Conservation (phyloP, 37 sponge, comb jelly and placozoan genomes). For the Corticium candelabrum region DNA sequence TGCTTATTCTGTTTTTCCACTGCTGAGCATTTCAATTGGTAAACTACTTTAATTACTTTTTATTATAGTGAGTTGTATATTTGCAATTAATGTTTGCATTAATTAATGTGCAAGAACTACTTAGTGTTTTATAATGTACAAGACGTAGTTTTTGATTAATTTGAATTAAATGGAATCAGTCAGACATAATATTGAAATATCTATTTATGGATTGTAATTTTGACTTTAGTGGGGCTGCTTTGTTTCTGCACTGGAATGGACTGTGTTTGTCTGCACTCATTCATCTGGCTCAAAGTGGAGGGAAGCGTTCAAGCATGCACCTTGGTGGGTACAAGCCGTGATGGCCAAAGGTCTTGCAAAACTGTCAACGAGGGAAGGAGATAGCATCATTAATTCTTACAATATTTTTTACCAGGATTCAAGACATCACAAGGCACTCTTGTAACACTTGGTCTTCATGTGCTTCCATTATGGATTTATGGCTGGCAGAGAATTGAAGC, state of each 20-base stretch:
- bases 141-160: too few species aligned
- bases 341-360: background rate
- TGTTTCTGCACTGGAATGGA: constrained; percentile 3
- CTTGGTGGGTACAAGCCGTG: background rate
- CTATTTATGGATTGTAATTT: background rate
- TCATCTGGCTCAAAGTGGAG: background rate
- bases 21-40: too few species aligned
- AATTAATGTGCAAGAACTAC: too few species aligned
- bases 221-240: background rate
- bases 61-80: too few species aligned
- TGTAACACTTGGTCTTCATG: background rate
- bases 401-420: constrained; percentile 3
- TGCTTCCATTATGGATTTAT: background rate
- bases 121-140: too few species aligned
- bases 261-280: background rate
- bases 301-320: background rate
- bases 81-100: too few species aligned
- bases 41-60: too few species aligned
- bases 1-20: too few species aligned
- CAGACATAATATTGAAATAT: too few species aligned
- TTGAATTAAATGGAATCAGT: too few species aligned
- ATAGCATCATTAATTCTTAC: background rate
- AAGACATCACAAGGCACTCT: background rate
- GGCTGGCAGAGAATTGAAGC: too few species aligned
- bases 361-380: too few species aligned